Conservation (phyloP, 2,797 vertebrate genomes). For the Sebastes variabilis region DNA sequence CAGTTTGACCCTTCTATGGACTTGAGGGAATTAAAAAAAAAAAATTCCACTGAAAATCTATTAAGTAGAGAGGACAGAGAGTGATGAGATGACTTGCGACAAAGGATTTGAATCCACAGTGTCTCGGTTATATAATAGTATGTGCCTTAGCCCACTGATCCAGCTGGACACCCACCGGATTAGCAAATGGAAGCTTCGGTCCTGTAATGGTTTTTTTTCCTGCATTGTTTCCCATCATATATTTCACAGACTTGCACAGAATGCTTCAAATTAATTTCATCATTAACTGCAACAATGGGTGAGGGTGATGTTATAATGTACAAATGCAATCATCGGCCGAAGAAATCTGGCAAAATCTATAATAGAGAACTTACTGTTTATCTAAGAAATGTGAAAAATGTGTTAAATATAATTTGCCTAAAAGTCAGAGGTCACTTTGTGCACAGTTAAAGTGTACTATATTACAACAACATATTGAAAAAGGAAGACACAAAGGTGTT, state of each 20-base stretch:
- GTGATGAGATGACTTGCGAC: conserved; percentile 30
- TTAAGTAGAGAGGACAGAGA: conserved; percentile 20
- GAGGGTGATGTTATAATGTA: background rate
- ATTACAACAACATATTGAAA: too few relatives aligned
- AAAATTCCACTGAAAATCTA: background rate
- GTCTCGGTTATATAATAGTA: conserved; percentile 61
- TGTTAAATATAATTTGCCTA: too few relatives aligned
- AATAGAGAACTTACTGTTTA: too few relatives aligned
- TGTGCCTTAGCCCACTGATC: conserved; percentile 54
- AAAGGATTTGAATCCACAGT: conserved; percentile 49
- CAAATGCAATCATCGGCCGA: background rate
- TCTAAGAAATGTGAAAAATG: too few relatives aligned
- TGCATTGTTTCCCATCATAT: background rate
- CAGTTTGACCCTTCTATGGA: background rate
- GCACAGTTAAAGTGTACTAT: too few relatives aligned
- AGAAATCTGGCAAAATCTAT: too few relatives aligned
- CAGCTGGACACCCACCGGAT: conserved; percentile 54
- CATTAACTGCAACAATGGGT: background rate
- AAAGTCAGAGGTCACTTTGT: too few relatives aligned
- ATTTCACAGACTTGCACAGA: conserved; percentile 3
- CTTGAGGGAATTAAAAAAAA: background rate
- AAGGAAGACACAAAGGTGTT: too few relatives aligned
- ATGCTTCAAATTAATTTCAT: background rate
- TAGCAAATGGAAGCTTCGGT: conserved; percentile 43
- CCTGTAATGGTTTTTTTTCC: conserved; percentile 8